phyloP scores from a whole-genome alignment of 2,797 vertebrate genomes.

The Loris lydekkerianus region DNA sequence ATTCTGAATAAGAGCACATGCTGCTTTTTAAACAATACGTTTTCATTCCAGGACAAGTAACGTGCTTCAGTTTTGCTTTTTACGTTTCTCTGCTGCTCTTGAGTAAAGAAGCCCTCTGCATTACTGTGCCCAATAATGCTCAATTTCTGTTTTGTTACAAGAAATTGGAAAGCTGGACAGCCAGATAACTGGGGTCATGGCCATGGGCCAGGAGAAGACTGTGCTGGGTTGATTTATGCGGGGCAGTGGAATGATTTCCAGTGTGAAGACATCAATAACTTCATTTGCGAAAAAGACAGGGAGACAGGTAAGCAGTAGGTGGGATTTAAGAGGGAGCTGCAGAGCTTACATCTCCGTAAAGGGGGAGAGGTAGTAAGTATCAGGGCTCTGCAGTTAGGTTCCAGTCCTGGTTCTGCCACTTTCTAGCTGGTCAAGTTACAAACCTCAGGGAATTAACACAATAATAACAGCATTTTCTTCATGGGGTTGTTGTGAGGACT shows the following conservation, averaged over 20 bases:
- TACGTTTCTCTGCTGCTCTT: constrained; percentile 41
- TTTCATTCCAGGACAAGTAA: constrained; percentile 83
- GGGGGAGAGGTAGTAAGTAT: not conserved
- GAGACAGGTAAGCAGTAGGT: constrained; percentile 89
- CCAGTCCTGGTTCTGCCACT: not conserved
- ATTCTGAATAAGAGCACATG: constrained; percentile 78
- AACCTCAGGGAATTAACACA: not conserved
- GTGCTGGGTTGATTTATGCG: constrained; percentile 93
- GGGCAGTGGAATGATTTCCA: constrained; percentile 97
- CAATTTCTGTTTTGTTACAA: constrained; percentile 89
- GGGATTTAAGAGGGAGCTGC: not conserved
- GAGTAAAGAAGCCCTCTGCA: constrained; percentile 58
- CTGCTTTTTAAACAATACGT: constrained; percentile 82
- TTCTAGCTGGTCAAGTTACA: not conserved
- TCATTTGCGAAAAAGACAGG: constrained; percentile 95
- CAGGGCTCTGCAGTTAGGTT: not conserved
- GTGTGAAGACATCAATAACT: constrained; percentile 95
- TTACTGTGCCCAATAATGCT: constrained; percentile 79
- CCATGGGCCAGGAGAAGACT: constrained; percentile 94
- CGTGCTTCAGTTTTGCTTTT: constrained; percentile 58
- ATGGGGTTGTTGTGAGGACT: not conserved
- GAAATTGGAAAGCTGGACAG: constrained; percentile 96
- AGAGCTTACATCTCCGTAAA: not conserved
- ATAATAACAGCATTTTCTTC: not conserved
- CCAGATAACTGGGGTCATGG: constrained; percentile 96